Base-by-base conservation (phyloP, 2,888 invertebrate genomes). In the Drosophila multiciliata region DNA sequence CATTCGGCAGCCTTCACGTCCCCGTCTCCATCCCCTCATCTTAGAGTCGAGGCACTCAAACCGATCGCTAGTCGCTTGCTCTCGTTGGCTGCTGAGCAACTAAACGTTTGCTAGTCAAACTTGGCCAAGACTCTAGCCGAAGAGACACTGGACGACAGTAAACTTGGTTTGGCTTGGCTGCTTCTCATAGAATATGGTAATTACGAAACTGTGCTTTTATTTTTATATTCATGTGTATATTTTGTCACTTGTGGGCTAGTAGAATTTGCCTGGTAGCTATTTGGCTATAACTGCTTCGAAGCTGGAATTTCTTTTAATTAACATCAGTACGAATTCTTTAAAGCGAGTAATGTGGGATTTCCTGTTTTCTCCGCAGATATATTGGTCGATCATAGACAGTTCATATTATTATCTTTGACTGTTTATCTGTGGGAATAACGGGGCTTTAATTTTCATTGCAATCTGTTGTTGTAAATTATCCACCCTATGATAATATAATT, bases 231-330 rank as follows among this genome's bases (percentile, higher is more conserved):
- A 84, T 87, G 53, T 78, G 75, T 84, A 75, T 69, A 68, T 83
- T 80, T 77, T 89, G 87, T 86, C 83, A 86, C 84, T 89, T 89
- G 87, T 80, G 80, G 68, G 75, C 64, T 61, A 59, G 71, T 79
- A 49, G 62, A 68, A 73, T 61, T 76, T 57, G 65, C 35, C 62
- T 62, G 48, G 42, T 65, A 73, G 67, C 66, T 49, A 48, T 53
- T 63, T 65, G 75, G 58, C n/a, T 38, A 45, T 50, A 52, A 40
- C 38, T 58, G 36, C 53, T 54, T 40, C 15, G 23, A n/a, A 48
- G 32, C 20, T 62, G 52, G 62, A 54, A 70, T 70, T 70, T 60
- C 50, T 33, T 53, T 62, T 53, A 63, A 62, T 42, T 62, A 70
- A 72, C 72, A 49, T 40, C 48, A 55, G 63, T 59, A 48, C 8